phyloP scores from a whole-genome alignment of 1,140 invertebrate species.

The Galendromus occidentalis region DNA sequence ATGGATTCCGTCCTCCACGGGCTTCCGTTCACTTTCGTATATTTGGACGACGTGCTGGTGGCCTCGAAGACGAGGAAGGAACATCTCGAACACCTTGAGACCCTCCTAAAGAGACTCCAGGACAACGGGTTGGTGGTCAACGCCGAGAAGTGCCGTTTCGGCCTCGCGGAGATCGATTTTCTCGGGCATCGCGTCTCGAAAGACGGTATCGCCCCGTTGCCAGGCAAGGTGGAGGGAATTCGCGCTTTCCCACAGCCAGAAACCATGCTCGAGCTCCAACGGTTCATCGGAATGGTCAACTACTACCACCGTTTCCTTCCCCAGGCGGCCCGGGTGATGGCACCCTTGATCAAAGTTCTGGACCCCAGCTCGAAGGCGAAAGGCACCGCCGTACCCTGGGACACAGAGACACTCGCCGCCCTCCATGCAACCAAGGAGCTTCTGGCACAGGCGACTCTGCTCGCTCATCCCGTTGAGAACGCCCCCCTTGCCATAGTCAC shows the following conservation, averaged over 20 bases:
- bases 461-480: too few relatives aligned
- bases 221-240: constrained; percentile 27
- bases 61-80: background rate
- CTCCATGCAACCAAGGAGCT: too few relatives aligned
- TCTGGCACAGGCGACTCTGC: too few relatives aligned
- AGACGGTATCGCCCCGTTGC: constrained; percentile 22
- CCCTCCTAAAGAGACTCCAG: constrained; percentile 24
- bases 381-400: too few relatives aligned
- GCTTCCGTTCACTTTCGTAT: constrained; percentile 8
- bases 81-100: constrained; percentile 21
- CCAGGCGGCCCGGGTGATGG: too few relatives aligned
- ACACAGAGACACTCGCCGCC: too few relatives aligned
- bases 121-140: constrained; percentile 23
- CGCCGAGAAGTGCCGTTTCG: constrained; percentile 9
- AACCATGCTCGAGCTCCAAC: constrained; percentile 23
- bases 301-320: constrained; percentile 27
- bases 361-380: too few relatives aligned
- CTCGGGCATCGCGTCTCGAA: constrained; percentile 25
- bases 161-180: constrained; percentile 11
- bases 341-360: too few relatives aligned
- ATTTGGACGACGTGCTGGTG: constrained; percentile 18
- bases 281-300: constrained; percentile 26
- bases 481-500: too few relatives aligned
- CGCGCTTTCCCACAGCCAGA: constrained; percentile 22
- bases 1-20: constrained; percentile 30